phyloP scores from a whole-genome alignment of 2,797 vertebrate genomes.

The Amblyopsis hoosieri region DNA sequence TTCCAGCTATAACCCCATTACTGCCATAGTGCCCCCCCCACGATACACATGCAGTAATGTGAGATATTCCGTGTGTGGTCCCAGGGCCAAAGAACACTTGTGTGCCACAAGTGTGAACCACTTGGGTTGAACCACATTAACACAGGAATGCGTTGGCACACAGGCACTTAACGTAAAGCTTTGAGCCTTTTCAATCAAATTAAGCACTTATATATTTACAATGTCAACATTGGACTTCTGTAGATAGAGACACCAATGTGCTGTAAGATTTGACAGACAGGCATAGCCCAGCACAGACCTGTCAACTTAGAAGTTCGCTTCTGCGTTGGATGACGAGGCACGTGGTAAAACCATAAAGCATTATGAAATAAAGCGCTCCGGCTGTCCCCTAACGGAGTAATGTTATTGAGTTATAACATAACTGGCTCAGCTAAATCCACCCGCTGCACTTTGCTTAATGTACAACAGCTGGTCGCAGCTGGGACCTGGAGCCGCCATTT shows the following conservation, averaged over 20 bases:
- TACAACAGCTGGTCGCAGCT: constrained; percentile 76
- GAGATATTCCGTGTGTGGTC: constrained; percentile 33
- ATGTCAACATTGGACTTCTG: constrained; percentile 32
- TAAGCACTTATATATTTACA: constrained; percentile 23
- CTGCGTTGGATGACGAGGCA: constrained; percentile 32
- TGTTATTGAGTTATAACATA: constrained; percentile 78
- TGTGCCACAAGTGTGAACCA: constrained; percentile 25
- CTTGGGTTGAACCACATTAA: constrained; percentile 32
- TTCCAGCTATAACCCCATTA: constrained; percentile 60
- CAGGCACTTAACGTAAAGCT: constrained; percentile 48
- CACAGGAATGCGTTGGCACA: constrained; percentile 30
- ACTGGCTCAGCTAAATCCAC: constrained; percentile 77
- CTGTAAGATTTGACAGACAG: constrained; percentile 47
- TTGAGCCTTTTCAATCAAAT: constrained; percentile 30
- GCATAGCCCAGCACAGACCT: constrained; percentile 31
- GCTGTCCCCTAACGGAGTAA: constrained; percentile 63
- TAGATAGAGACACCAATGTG: constrained; percentile 31
- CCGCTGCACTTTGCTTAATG: constrained; percentile 79
- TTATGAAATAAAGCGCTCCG: constrained; percentile 75
- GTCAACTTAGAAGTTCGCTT: constrained; percentile 59
- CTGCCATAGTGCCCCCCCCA: constrained; percentile 38
- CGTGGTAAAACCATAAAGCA: constrained; percentile 58
- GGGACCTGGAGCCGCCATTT: constrained; percentile 59
- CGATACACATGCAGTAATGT: background rate
- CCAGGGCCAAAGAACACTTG: constrained; percentile 1